phyloP scores from a whole-genome alignment of 2,797 vertebrate genomes.

The Erpetoichthys calabaricus region DNA sequence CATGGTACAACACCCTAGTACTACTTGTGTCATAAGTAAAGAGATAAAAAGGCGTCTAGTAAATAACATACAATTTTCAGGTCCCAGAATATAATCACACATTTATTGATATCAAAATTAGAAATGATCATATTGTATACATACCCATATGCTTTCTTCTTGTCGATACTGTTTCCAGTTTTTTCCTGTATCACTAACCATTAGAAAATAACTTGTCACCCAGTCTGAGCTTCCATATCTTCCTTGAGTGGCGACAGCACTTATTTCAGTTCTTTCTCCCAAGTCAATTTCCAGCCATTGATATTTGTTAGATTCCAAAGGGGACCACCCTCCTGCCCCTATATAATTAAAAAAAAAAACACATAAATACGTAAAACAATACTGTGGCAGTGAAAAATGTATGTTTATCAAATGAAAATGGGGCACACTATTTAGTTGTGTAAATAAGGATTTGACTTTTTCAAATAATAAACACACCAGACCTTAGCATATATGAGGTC shows the following conservation, averaged over 20 bases:
- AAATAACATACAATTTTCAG: too few species aligned
- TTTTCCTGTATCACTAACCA: slow-evolving; percentile 66
- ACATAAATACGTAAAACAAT: too few species aligned
- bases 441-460: too few species aligned
- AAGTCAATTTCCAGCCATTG: slow-evolving; percentile 74
- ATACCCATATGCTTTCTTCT: slow-evolving; percentile 67
- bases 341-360: slow-evolving; percentile 12
- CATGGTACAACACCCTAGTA: too few species aligned
- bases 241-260: slow-evolving; percentile 64
- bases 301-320: slow-evolving; percentile 57
- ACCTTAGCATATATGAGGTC: too few species aligned
- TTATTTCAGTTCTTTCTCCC: slow-evolving; percentile 59
- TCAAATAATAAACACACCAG: too few species aligned
- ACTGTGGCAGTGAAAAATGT: too few species aligned
- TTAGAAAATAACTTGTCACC: slow-evolving; percentile 65
- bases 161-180: slow-evolving; percentile 72
- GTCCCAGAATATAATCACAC: too few species aligned
- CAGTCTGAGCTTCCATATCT: slow-evolving; percentile 72
- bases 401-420: too few species aligned
- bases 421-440: too few species aligned
- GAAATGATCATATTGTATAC: slow-evolving; percentile 18
- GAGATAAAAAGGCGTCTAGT: too few species aligned
- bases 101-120: not conserved
- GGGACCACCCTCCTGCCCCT: slow-evolving; percentile 78
- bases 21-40: too few species aligned